Base-by-base conservation (phyloP, 2,113 vertebrate genomes). In the Oreocharis arfaki region DNA sequence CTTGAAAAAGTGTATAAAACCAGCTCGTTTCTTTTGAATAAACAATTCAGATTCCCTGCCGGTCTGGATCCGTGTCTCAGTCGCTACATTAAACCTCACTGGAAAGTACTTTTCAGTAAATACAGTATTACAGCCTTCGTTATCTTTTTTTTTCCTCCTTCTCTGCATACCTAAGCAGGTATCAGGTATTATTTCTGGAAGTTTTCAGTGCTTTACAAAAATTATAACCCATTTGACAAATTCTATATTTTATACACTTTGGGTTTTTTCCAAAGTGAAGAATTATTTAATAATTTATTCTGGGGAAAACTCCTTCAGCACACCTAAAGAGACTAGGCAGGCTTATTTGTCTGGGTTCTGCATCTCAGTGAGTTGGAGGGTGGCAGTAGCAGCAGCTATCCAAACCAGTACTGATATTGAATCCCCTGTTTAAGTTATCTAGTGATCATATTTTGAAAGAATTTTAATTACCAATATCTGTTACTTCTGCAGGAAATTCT, bases 381-480 rank as follows among this genome's bases (percentile, higher is more conserved):
- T 52, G 11, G 22, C 0, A 49, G 28, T 1, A 53, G 32, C 3
- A 60, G 70, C 74, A 90, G 32, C 60, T 52, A 42, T 4, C 24
- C 61, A 71, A 46, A 44, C 21, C 17, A 59, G 37, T 11, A 56
- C 16, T 33, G 47, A 27, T 30, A 82, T 4, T 7, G 3, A 74
- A 47, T n/a, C 39, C 24, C 23, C 19, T 56, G 10, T 32, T 65
- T 44, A 71, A 53, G 20, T 50, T 8, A 79, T 9, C 42, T 44
- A 85, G 35, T 19, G 8, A 73, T 88, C 44, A 50, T 22, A 22
- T 50, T 88, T 60, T 56, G 35, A 86, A 75, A 46, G 3, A 81
- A 87, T 2, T 47, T 14, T 63, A 90, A 78, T 98, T 98, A 98
- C 98, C 98, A 86, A 98, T 97, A 82, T 97, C 98, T 90, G 97